A percentile compares a stretch with the other conserved stretches of the same genome.
phyloP scores from a whole-genome alignment of 2,113 vertebrate genomes.

The Tragelaphus imberbis region DNA sequence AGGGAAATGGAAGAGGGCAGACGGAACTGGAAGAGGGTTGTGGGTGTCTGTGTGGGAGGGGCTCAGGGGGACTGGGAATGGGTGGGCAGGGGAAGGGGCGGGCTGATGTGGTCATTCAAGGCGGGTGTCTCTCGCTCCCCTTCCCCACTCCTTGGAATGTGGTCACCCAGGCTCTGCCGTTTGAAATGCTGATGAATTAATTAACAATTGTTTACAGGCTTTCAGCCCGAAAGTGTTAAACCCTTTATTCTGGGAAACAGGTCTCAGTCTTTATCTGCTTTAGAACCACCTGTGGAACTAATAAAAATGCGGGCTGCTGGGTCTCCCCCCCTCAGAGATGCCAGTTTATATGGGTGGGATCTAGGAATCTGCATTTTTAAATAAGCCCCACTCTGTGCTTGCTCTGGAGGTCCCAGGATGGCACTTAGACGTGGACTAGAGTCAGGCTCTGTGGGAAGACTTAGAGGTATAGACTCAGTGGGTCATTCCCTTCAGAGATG shows the following conservation, averaged over 20 bases:
- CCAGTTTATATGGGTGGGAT: neutral
- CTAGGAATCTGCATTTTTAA: neutral
- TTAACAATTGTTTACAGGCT: constrained; percentile 37
- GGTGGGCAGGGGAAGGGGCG: neutral
- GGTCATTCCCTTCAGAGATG: neutral
- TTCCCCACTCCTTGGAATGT: neutral
- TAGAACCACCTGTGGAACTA: neutral
- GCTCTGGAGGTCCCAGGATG: neutral
- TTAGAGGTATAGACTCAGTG: neutral
- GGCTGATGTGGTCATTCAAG: neutral
- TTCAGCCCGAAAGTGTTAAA: neutral
- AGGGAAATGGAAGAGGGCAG: neutral
- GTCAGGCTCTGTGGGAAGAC: neutral
- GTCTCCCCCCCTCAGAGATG: neutral
- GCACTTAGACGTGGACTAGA: neutral
- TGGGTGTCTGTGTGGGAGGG: neutral
- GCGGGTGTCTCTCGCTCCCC: neutral
- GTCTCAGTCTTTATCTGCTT: neutral
- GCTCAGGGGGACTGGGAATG: neutral
- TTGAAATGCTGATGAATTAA: constrained; percentile 43
- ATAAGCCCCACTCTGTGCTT: neutral
- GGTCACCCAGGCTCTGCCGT: neutral
- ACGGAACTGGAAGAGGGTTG: neutral
- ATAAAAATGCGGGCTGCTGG: neutral
- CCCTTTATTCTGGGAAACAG: neutral